phyloP scores from a whole-genome alignment of 2,888 invertebrate species.

The Agrotis exclamationis region DNA sequence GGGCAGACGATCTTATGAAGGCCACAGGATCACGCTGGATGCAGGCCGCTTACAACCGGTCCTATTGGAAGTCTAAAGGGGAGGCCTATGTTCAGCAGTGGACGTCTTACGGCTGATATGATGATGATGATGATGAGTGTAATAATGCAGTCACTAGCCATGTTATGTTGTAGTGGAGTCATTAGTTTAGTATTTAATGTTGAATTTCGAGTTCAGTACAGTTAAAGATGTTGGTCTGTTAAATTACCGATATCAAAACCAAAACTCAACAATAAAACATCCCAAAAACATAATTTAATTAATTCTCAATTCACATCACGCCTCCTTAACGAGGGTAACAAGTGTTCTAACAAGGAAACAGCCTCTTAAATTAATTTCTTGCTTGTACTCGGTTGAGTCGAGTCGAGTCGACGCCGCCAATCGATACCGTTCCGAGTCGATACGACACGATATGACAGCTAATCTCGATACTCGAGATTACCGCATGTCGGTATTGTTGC shows the following conservation, averaged over 20 bases:
- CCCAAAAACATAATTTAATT: slow-evolving; percentile 14
- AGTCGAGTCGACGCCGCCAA: slow-evolving; percentile 14
- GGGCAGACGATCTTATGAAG: too few species aligned
- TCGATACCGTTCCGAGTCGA: slow-evolving; percentile 46
- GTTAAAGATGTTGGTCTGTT: background rate
- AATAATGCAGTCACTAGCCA: too few species aligned
- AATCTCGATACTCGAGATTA: slow-evolving; percentile 61
- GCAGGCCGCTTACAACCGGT: too few species aligned
- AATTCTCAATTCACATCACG: slow-evolving; percentile 13
- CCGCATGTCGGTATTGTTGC: slow-evolving; percentile 32
- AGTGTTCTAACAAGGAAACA: slow-evolving; percentile 48
- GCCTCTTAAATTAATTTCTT: slow-evolving; percentile 51
- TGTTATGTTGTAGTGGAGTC: too few species aligned
- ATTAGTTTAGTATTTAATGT: too few species aligned
- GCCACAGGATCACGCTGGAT: too few species aligned
- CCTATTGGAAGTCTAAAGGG: too few species aligned
- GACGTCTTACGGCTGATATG: too few species aligned
- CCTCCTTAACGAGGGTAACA: slow-evolving; percentile 36
- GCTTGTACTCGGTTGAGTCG: slow-evolving; percentile 34
- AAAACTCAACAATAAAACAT: slow-evolving; percentile 22
- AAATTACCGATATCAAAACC: background rate
- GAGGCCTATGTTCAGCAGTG: too few species aligned
- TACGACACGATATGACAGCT: slow-evolving; percentile 40
- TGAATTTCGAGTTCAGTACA: too few species aligned
- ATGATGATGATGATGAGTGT: too few species aligned